Evolutionary conservation across 92 coral and sea anemone genomes (phyloP), one percentile per base, ranked within the genome.

Genomic region (Porites divaricata): DNA sequence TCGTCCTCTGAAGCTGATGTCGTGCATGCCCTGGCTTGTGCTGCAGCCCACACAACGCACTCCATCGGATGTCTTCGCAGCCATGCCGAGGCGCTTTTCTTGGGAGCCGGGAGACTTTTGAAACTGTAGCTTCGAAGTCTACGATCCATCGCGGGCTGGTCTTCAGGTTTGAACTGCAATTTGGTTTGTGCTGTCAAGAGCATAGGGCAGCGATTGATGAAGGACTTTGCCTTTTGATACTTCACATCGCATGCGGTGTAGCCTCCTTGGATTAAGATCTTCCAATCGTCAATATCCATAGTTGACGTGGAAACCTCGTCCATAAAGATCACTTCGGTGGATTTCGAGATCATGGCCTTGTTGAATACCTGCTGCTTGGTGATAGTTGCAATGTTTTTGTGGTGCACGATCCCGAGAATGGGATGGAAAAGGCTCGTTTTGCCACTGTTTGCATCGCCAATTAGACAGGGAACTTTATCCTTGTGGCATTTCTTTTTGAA

Each of bases 361-460:
- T 63, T 63, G 67, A 63, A 63, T 13, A 22, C 67, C 21, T 5
- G 67, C 67, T 63, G 67, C n/a, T 63, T 63, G 0, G 67, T 63
- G 14, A 63, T 22, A 14, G 17, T 1, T 22, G 14, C 67, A 6
- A 63, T 1, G 21, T 63, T 63, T 19, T 19, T 15, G 67, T 63
- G 67, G 67, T 63, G 67, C 19, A 63, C 2, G 20, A 63, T 6
- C 6, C 67, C 11, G 67, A 63, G 67, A 8, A 63, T 63, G 17
- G 11, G 83, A 53, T 52, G 25, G 68, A 78, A 64, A 59, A 52
- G 68, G 24, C 45, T 70, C 35, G 80, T 75, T 50, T 75, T 75
- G 63, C 80, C 80, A 49, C 63, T 75, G 53, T 75, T 75, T n/a
- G n/a, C n/a, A n/a, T n/a, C n/a, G 61, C 80, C 80, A 26, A 75